Conservation (phyloP, 2,888 invertebrate genomes). For the Calephelis perditalis region DNA sequence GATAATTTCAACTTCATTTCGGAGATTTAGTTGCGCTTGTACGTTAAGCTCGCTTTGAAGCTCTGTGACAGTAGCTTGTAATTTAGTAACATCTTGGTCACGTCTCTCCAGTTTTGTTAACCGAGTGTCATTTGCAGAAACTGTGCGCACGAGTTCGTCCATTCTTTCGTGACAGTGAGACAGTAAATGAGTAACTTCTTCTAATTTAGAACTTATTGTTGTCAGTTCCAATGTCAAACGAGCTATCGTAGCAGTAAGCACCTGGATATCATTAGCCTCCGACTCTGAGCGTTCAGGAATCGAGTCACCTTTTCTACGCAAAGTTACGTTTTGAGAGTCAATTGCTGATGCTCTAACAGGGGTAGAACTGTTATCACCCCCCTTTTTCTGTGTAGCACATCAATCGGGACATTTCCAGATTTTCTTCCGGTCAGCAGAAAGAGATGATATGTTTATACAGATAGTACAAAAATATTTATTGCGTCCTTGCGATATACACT, state of each 20-base stretch:
- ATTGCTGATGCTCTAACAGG: background rate
- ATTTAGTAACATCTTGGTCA: no score
- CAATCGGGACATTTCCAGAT: background rate
- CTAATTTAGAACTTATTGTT: slow-evolving; percentile 4
- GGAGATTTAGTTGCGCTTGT: no score
- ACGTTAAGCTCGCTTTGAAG: no score
- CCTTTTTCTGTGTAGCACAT: background rate
- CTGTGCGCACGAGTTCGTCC: slow-evolving; percentile 5
- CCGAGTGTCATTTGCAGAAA: slow-evolving; percentile 6
- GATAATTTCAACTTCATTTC: no score
- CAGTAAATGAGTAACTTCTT: slow-evolving; percentile 10
- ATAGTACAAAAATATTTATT: no score
- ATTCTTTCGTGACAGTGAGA: slow-evolving; percentile 14
- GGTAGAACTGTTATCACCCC: background rate
- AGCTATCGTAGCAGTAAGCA: slow-evolving; percentile 10
- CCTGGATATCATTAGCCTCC: background rate
- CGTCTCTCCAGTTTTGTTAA: no score
- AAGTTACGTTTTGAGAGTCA: background rate
- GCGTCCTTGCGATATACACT: no score
- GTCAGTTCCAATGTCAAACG: slow-evolving; percentile 14
- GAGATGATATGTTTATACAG: no score
- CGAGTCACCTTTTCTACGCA: background rate
- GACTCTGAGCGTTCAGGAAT: background rate
- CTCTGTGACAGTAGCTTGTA: no score
- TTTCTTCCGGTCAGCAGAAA: background rate